Percentiles rank a stretch among this genome's conserved stretches.
Evolutionary conservation across 2,113 vertebrate species (phyloP).

Genomic region (Hippocampus zosterae): DNA sequence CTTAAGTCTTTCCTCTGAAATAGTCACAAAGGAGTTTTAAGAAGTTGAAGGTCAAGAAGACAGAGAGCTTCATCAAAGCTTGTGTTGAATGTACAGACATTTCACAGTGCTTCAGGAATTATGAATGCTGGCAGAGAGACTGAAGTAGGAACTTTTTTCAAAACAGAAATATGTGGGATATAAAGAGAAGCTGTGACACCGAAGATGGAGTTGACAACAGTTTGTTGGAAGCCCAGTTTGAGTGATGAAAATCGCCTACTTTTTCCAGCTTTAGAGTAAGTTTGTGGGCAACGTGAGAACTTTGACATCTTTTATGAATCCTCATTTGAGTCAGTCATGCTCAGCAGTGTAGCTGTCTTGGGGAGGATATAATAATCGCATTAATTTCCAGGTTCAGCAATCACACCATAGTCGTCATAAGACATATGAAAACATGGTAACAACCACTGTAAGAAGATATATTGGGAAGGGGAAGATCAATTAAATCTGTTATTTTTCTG

Average conservation of each 20-base stretch:
- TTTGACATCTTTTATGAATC: not conserved
- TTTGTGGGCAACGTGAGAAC: not conserved
- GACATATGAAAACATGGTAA: too few species aligned
- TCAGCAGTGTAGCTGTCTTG: too few species aligned
- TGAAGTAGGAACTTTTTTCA: conserved; percentile 2
- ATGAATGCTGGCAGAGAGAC: conserved; percentile 11
- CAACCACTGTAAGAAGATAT: too few species aligned
- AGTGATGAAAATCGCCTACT: conserved; percentile 8
- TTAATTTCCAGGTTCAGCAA: too few species aligned
- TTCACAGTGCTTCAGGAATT: conserved; percentile 25
- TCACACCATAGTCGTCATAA: too few species aligned
- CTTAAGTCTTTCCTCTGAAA: conserved; percentile 54
- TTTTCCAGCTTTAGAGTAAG: too few species aligned
- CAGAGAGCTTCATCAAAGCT: conserved; percentile 10
- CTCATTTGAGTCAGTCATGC: not conserved
- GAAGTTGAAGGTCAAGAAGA: conserved; percentile 25
- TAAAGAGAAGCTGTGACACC: conserved; percentile 7
- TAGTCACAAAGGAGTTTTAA: conserved; percentile 30
- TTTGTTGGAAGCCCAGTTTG: conserved; percentile 4
- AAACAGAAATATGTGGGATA: conserved; percentile 4
- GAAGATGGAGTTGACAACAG: conserved; percentile 1
- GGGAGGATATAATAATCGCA: too few species aligned
- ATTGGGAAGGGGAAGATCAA: too few species aligned
- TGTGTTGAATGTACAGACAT: conserved; percentile 20
- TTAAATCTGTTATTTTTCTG: too few species aligned